phyloP scores from a whole-genome alignment of 2,888 invertebrate species.

The Hoplodrina ambigua region DNA sequence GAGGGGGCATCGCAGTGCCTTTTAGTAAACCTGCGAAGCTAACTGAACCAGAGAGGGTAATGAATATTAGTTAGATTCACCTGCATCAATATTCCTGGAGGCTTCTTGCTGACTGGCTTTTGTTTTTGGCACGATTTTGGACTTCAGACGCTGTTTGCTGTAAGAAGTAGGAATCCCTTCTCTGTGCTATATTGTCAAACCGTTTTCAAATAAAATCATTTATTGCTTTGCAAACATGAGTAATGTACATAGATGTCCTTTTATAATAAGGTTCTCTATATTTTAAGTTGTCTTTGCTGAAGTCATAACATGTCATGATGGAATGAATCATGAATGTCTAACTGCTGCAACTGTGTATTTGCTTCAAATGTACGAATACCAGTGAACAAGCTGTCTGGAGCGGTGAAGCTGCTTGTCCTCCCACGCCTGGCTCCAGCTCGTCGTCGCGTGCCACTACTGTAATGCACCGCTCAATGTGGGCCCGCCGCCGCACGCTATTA shows the following conservation, averaged over 20 bases:
- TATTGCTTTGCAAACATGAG: no score
- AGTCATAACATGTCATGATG: slow-evolving; percentile 11
- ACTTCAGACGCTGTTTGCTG: background rate
- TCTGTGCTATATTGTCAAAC: background rate
- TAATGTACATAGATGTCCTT: no score
- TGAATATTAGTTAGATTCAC: no score
- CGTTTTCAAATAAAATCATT: background rate
- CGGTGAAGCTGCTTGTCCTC: slow-evolving; percentile 37
- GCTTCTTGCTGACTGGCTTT: background rate
- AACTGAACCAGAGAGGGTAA: background rate
- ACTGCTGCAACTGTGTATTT: slow-evolving; percentile 1
- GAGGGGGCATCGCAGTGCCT: background rate
- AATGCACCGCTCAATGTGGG: slow-evolving; percentile 43
- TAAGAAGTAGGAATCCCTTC: background rate
- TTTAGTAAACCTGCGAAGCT: background rate
- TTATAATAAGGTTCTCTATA: no score
- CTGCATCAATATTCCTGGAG: no score
- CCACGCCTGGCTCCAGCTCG: slow-evolving; percentile 31
- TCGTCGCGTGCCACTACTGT: slow-evolving; percentile 45
- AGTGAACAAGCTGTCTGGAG: background rate
- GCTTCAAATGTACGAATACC: background rate
- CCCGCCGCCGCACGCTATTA: slow-evolving; percentile 35
- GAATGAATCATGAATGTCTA: slow-evolving; percentile 7
- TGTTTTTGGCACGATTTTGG: background rate
- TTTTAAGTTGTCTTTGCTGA: background rate